Conservation (phyloP, 2,888 invertebrate genomes). For the Phragmatobia fuliginosa region DNA sequence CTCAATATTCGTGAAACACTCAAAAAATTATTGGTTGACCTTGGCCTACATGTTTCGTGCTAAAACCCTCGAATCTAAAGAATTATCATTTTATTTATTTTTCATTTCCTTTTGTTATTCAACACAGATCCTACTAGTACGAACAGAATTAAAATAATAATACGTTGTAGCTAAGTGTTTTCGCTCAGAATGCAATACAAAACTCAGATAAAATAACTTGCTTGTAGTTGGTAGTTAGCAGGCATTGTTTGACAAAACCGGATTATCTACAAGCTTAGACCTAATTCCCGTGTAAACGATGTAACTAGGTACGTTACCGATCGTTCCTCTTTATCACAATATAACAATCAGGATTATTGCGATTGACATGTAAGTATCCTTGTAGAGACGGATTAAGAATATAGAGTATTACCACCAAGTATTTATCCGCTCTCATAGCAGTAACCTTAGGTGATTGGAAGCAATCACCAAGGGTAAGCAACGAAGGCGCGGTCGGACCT, state of each 20-base stretch:
- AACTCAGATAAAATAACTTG: not conserved
- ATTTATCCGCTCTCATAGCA: too few species aligned
- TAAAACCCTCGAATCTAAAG: not conserved
- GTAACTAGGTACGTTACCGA: not conserved
- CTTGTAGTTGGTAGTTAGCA: not conserved
- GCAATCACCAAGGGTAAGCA: too few species aligned
- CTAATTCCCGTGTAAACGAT: not conserved
- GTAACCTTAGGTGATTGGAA: too few species aligned
- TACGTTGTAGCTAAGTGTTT: not conserved
- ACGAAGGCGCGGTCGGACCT: too few species aligned
- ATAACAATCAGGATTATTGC: too few species aligned
- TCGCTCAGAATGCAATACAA: not conserved
- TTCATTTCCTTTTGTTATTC: not conserved
- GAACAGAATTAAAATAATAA: not conserved
- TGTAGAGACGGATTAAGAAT: too few species aligned
- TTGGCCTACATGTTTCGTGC: not conserved
- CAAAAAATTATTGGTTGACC: not conserved
- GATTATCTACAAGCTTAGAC: not conserved
- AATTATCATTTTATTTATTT: too few species aligned
- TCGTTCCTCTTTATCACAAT: not conserved
- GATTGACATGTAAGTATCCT: not conserved
- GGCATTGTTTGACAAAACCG: conserved; percentile 1
- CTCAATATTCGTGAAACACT: not conserved
- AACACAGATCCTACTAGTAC: not conserved
- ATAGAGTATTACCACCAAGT: too few species aligned